Evolutionary conservation across 2,113 vertebrate species (phyloP), one percentile per base, ranked within the genome.

Genomic region (Amazona guildingii): DNA sequence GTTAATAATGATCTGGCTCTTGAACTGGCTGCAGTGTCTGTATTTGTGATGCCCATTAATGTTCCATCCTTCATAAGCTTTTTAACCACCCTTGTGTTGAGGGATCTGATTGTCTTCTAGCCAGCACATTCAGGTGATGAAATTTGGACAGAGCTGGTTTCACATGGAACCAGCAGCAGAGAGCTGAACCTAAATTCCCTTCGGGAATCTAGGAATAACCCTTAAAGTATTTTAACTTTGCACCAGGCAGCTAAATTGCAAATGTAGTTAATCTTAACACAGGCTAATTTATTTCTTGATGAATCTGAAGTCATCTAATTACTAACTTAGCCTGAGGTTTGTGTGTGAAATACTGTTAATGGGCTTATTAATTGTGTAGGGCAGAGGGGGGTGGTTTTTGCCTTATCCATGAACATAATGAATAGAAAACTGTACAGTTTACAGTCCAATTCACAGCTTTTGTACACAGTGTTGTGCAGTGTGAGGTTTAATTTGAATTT

Each of bases 221-320:
- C 83, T 73, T 44, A 7, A 91, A 84, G 49, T 80, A 68, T 87
- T 94, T 91, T 69, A 95, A 69, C 57, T 75, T 86, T 61, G 25
- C 62, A 61, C 20, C 43, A 70, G 61, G 24, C 91, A 84, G 43
- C 48, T 48, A 57, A 80, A 17, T 80, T 89, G 75, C 67, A 90
- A 76, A 67, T 43, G 61, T 90, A 94, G 82, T 97, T 96, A 91
- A 78, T 48, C 21, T 70, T 93, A 74, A 86, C 27, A 3, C 13
- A 63, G 59, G 31, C 46, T 74, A 54, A 70, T 94, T 61, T 89
- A 69, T 73, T 95, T 93, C 33, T 70, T 62, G 35, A 61, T 88
- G 31, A 86, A 83, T 86, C n/a, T 81, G 17, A 80, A 86, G 57
- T 39, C 29, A 46, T 52, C 25, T 86, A 27, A 82, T 94, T 82